A percentile compares a stretch with the other conserved stretches of the same genome.
These are phyloP conservation scores for Holacanthella duospinosa DNA, from an alignment of 2,888 invertebrate genomes.

Conservation along the genomic window DNA sequence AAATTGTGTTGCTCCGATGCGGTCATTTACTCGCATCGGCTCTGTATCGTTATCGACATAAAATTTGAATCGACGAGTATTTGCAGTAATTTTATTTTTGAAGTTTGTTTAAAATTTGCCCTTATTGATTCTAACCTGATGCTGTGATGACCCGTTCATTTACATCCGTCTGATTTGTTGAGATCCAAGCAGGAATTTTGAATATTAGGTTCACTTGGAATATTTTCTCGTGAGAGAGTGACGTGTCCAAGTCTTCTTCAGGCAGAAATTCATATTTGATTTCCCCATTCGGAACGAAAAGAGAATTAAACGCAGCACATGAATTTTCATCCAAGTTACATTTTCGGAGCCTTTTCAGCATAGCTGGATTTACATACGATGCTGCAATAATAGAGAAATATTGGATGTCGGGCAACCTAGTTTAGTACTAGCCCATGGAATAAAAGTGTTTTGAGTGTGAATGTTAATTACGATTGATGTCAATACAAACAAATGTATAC, in stretches of 20 bases:
- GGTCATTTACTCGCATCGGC: too few relatives aligned
- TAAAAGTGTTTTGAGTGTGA: too few relatives aligned
- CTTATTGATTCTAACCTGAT: not conserved
- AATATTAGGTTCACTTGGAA: constrained; percentile 24
- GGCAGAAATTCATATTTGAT: constrained; percentile 21
- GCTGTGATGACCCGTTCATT: not conserved
- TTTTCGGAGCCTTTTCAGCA: constrained; percentile 26
- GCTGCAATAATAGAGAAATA: not conserved
- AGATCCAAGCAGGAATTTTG: constrained; percentile 1
- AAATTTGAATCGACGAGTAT: too few relatives aligned
- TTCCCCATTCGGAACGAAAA: constrained; percentile 13
- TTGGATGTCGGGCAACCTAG: too few relatives aligned
- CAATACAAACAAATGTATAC: too few relatives aligned
- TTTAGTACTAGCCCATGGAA: too few relatives aligned
- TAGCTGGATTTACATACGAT: constrained; percentile 16
- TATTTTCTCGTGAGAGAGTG: constrained; percentile 31
- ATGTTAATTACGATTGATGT: too few relatives aligned
- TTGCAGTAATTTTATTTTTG: too few relatives aligned
- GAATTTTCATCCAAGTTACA: constrained; percentile 31
- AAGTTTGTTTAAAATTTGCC: too few relatives aligned
- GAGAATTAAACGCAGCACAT: constrained; percentile 22
- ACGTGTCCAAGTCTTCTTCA: constrained; percentile 21
- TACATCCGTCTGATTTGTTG: not conserved
- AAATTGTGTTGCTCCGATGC: too few relatives aligned
- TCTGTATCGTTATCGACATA: too few relatives aligned